Base-by-base conservation (phyloP, 2,797 vertebrate species). In the Steatocranus sp. region DNA sequence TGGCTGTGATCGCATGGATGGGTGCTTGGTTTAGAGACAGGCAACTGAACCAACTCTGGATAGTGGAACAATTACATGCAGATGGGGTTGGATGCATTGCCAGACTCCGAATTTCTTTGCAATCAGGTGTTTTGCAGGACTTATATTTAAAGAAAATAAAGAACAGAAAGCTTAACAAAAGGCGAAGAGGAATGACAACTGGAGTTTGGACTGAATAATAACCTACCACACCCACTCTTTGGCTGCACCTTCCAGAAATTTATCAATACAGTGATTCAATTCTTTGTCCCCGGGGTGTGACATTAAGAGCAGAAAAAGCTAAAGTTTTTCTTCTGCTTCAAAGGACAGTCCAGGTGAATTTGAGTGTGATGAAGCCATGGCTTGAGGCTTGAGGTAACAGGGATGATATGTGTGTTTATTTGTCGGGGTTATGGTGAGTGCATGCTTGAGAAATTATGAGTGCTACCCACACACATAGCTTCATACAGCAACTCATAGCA, bases 1-100 rank as follows among this genome's bases (percentile, higher is more conserved):
- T 88, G 88, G 88, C 85, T 88, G 86, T 78, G 82, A 93, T 90
- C 38, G 50, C 38, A 12, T 78, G 58, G 82, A 88, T 68, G 68
- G 79, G 75, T 49, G 43, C 20, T 85, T 86, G 66, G 83, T 88
- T 87, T 92, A 83, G 54, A 86, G 70, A 41, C 79, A 46, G n/a
- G 17, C 70, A 48, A 79, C 79, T 18, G 25, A 54, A 81, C 79
- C 27, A 15, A 61, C 30, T 82, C 84, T 83, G 68, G 49, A 83
- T 51, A 32, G 75, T 51, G 27, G 27, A 78, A 87, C 75, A 80
- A 79, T 88, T 78, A 84, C 78, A 82, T 77, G 77, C 78, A 84
- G 46, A 78, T 70, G 32, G 61, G 63, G 58, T 80, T 78, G 78
- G 56, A 58, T 32, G 12, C 17, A 14, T 11, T 46, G 25, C 51